Base-by-base conservation (phyloP, 2,797 vertebrate species). In the Miichthys miiuy region DNA sequence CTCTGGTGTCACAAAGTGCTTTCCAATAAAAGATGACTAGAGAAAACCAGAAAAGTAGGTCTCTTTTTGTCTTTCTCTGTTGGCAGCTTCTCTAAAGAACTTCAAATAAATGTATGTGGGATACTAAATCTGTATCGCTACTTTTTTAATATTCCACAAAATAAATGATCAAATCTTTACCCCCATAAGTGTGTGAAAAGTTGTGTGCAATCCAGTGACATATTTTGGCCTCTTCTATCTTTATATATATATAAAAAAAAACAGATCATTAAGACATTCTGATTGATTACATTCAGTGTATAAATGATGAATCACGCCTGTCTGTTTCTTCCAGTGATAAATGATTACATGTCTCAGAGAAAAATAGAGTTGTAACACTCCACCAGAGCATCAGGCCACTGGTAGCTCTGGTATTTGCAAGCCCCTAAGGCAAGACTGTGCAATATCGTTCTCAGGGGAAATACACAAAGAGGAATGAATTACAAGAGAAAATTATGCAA, bases 371-470 rank as follows among this genome's bases (percentile, higher is more conserved):
- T 65, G 56, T 58, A 71, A 64, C 64, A 77, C 76, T 81, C 66
- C 55, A 67, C 46, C 70, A 67, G 41, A 63, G 80, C 66, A 38
- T 80, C 55, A 79, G 61, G 71, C 64, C 56, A 68, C 63, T 68
- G 68, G 60, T 72, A 58, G 56, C 62, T 72, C 38, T 85, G 56
- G 77, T 74, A n/a, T 68, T 67, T 70, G 65, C 69, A 52, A 60
- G 55, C 25, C 77, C 75, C 78, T 61, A 68, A 80, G 80, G 83
- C 81, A 71, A 75, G 61, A 73, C 51, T 5, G 2, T 71, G 80
- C 85, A 83, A 80, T 75, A 75, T 83, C 60, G 17, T 67, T 72
- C 82, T 84, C 72, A 50, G 51, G 71, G 79, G 70, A 76, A 83
- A 69, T 73, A 64, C 70, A 86, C 63, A 72, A n/a, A 79, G 27